Conservation (phyloP, 1,140 invertebrate species). For the Steinernema khuongi region DNA sequence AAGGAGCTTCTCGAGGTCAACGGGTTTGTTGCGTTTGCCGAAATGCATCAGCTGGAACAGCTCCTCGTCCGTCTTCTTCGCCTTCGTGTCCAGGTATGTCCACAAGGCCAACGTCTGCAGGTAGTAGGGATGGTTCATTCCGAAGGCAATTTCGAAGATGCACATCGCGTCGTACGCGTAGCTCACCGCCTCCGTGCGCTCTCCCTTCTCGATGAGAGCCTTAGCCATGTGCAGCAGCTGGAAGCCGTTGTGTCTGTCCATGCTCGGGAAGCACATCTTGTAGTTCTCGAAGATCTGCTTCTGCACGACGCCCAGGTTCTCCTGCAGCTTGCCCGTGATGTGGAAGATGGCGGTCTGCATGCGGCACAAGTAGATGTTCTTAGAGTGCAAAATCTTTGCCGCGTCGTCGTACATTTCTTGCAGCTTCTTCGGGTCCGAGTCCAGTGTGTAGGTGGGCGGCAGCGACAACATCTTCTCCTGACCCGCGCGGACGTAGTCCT, state of each 20-base stretch:
- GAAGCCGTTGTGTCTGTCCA: slow-evolving; percentile 41
- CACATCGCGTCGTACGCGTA: slow-evolving; percentile 44
- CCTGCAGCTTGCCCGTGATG: slow-evolving; percentile 31
- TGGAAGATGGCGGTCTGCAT: slow-evolving; percentile 38
- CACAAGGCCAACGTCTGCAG: slow-evolving; percentile 40
- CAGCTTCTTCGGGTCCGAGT: slow-evolving; percentile 31
- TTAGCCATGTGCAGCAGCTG: slow-evolving; percentile 41
- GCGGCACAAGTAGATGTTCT: slow-evolving; percentile 39
- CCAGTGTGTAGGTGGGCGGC: slow-evolving; percentile 30
- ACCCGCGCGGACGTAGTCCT: slow-evolving; percentile 26
- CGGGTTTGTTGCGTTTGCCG: background rate
- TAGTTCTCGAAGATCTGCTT: slow-evolving; percentile 43
- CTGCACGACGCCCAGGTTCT: slow-evolving; percentile 32
- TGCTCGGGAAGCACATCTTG: slow-evolving; percentile 39
- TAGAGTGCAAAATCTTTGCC: slow-evolving; percentile 31
- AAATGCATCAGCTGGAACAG: slow-evolving; percentile 33
- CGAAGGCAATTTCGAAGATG: slow-evolving; percentile 44
- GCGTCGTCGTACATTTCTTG: slow-evolving; percentile 29
- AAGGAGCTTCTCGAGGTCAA: background rate
- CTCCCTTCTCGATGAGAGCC: slow-evolving; percentile 38
- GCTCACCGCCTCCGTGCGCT: slow-evolving; percentile 33
- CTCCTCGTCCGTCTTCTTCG: slow-evolving; percentile 35
- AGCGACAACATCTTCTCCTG: slow-evolving; percentile 38
- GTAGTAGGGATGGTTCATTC: slow-evolving; percentile 42
- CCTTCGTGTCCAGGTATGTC: slow-evolving; percentile 41